phyloP scores from a whole-genome alignment of 2,113 vertebrate genomes.

The Callipepla squamata region DNA sequence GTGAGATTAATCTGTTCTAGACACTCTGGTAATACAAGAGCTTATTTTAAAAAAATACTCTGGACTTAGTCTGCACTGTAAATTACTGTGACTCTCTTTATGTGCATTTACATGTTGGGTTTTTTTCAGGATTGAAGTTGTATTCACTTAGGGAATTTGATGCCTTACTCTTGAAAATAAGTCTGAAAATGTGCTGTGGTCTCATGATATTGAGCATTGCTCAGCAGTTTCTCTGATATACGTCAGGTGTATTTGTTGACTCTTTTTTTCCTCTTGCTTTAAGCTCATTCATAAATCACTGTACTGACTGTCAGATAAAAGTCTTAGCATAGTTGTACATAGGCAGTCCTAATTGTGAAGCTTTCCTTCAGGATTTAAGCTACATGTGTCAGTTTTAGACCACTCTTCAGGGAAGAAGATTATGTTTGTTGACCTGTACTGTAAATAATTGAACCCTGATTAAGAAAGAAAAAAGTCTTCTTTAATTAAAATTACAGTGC shows the following conservation, averaged over 20 bases:
- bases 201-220: neutral
- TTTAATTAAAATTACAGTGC: neutral
- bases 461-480: neutral
- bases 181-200: neutral
- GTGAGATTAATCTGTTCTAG: neutral
- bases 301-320: neutral
- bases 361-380: neutral
- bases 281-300: neutral
- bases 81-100: neutral
- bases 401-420: rapidly evolving
- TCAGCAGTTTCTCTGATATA: neutral
- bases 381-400: neutral
- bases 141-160: neutral
- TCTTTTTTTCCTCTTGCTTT: neutral
- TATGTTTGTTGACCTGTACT: neutral
- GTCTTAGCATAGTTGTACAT: neutral
- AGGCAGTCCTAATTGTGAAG: neutral
- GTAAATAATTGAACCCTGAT: neutral
- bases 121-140: neutral
- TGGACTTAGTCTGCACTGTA: neutral
- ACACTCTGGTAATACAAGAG: neutral
- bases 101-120: neutral
- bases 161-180: neutral
- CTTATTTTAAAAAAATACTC: neutral
- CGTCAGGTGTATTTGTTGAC: rapidly evolving